Base-by-base conservation (phyloP, 2,888 invertebrate species). In the Noctua janthe region DNA sequence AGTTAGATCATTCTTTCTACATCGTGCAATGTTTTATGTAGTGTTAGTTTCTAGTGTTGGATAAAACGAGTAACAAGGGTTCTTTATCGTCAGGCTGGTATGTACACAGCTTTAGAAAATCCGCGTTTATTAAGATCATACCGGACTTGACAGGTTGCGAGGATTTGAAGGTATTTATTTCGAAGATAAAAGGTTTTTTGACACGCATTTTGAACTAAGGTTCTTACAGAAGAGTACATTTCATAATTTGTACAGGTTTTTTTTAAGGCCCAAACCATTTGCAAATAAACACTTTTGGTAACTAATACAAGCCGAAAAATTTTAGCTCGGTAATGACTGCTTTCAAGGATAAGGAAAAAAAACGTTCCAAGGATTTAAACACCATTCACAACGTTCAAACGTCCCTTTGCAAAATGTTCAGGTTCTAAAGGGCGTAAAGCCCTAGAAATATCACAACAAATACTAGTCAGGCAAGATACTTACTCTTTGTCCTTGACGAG, bases 401-500 rank as follows among this genome's bases (percentile, higher is more conserved):
- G n/a, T 71, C 66, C 43, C 43, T 85, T 85, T 84, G 73, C 76
- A 87, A 82, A 83, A 81, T 78, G 81, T 80, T 69, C 66, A 78
- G 79, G 20, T 54, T n/a, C n/a, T 69, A 76, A 13, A 47, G 23
- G 76, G 71, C 71, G 39, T 43, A 10, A 71, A 74, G 23, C 74
- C 80, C 76, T 64, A 43, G 13, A 67, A 77, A 76, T 66, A 76
- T 71, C 81, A 87, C 87, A 78, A 78, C 84, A 82, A 66, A 23
- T 72, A 86, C 6, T 70, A 87, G 17, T 74, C 81, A 85, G 70
- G 84, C 82, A 82, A 76, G 29, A 39, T 20, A 98, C 98, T 98
- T 97, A 99, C 99, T 98, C 98, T 97, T 98, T 98, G 94, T 99
- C 99, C 97, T 99, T 99, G 87, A 99, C 97, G 90, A 99, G 98